phyloP scores from a whole-genome alignment of 2,888 invertebrate species.

The Hypomecis punctinalis region DNA sequence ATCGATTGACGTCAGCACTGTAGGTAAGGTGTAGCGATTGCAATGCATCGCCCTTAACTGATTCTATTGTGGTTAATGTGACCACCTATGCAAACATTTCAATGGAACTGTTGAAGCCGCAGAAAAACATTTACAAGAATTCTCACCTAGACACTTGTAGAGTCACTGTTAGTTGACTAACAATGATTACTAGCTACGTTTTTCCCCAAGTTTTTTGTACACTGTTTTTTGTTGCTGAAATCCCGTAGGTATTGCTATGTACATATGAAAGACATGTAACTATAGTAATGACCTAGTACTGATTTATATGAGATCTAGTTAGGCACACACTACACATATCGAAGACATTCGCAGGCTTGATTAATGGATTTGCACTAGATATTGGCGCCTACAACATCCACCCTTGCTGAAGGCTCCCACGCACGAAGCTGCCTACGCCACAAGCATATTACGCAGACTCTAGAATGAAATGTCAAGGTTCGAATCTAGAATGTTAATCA shows the following conservation, averaged over 20 bases:
- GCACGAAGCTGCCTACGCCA: slow-evolving; percentile 13
- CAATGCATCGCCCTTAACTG: slow-evolving; percentile 27
- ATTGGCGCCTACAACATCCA: slow-evolving; percentile 4
- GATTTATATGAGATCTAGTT: not conserved
- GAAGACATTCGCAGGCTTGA: slow-evolving; percentile 5
- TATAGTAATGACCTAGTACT: too few species aligned
- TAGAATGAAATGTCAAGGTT: slow-evolving; percentile 13
- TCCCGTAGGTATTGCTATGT: not conserved
- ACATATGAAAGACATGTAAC: too few species aligned
- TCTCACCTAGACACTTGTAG: not conserved
- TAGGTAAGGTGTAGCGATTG: slow-evolving; percentile 27
- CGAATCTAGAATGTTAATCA: slow-evolving; percentile 12
- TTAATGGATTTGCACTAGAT: slow-evolving; percentile 10
- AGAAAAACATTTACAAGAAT: slow-evolving; percentile 18
- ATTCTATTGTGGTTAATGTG: slow-evolving; percentile 22
- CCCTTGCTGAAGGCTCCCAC: slow-evolving; percentile 11
- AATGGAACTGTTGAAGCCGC: slow-evolving; percentile 5
- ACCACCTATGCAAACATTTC: slow-evolving; percentile 21
- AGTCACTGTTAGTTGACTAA: slow-evolving; percentile 1
- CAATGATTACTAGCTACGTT: not conserved
- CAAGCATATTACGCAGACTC: not conserved
- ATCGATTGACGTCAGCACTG: slow-evolving; percentile 52
- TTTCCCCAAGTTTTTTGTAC: not conserved
- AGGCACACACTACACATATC: not conserved
- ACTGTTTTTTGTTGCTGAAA: not conserved